Base-by-base conservation (phyloP, 2,888 invertebrate genomes). In the Drosophila austrosaltans region DNA sequence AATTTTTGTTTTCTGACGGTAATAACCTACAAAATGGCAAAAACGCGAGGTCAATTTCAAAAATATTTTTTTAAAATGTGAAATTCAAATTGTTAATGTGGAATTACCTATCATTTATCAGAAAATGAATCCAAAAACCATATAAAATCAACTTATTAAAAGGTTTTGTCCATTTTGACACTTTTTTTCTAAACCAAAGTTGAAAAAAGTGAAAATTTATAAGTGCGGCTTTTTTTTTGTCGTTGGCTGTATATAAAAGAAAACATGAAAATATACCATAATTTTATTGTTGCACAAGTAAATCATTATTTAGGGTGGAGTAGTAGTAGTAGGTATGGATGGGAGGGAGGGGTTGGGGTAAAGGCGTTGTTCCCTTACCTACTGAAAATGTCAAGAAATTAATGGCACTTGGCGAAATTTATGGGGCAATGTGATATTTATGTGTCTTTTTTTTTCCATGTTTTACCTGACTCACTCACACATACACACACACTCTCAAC, bases 351-450 rank as follows among this genome's bases (percentile, higher is more conserved):
- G 22, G 63, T 44, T 2, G 12, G 40, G 53, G 58, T n/a, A 3
- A 16, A 53, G 63, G 6, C 22, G 5, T 28, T 28, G 22, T 53
- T 53, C 12, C 54, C 1, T 48, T 71, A 71, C 65, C 69, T 72
- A 77, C 69, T 60, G 72, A 81, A 83, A 87, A 83, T 87, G 87
- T 82, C 82, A 82, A 77, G 67, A 76, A 84, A 87, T 84, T 87
- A 84, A 84, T 84, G 83, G 80, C 87, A 84, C 69, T 78, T 71
- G 68, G 69, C 68, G 58, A 72, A 80, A 87, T 84, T 84, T 87
- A 84, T 84, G 87, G 53, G 65, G 65, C 72, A 44, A 63, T 70
- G 66, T 75, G 73, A 83, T 81, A 79, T 79, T 81, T 79, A 76
- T 75, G 66, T 66, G 62, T 66, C 56, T 70, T 63, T 40, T 70